Conservation (phyloP, 2,888 invertebrate genomes). For the Kuschelorhynchus macadamiae region DNA sequence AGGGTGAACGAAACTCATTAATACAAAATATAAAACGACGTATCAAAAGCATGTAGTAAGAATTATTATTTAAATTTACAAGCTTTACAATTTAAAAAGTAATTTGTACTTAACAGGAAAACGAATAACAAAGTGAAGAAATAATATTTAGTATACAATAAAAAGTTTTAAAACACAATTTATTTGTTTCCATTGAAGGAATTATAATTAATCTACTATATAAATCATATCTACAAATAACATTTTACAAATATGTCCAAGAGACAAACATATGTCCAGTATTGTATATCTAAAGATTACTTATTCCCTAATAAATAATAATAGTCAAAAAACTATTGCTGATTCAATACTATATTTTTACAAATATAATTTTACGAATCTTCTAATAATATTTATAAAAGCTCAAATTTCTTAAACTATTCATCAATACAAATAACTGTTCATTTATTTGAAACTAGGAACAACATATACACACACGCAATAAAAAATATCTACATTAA, state of each 20-base stretch:
- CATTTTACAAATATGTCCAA: slow-evolving; percentile 31
- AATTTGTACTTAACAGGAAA: slow-evolving; percentile 51
- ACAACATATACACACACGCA: not conserved
- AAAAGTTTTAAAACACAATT: slow-evolving; percentile 18
- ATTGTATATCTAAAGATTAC: slow-evolving; percentile 35
- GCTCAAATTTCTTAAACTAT: too few species aligned
- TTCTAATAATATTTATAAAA: too few species aligned
- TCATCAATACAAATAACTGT: too few species aligned
- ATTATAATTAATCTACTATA: slow-evolving; percentile 23
- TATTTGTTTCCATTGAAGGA: slow-evolving; percentile 4
- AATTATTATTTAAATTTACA: slow-evolving; percentile 22
- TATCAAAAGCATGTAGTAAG: slow-evolving; percentile 22
- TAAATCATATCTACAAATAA: slow-evolving; percentile 30
- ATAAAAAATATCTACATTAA: not conserved
- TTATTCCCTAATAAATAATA: slow-evolving; percentile 17
- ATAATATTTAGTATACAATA: slow-evolving; percentile 40
- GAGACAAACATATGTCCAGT: slow-evolving; percentile 19
- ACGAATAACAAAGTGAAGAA: slow-evolving; percentile 36
- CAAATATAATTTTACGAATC: too few species aligned
- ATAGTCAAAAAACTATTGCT: too few species aligned
- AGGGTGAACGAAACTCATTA: slow-evolving; percentile 23
- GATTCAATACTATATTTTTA: not conserved
- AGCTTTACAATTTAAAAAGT: slow-evolving; percentile 32
- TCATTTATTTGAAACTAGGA: not conserved
- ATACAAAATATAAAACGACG: slow-evolving; percentile 26